Conservation (phyloP, 2,113 vertebrate genomes). For the Raja brachyura region DNA sequence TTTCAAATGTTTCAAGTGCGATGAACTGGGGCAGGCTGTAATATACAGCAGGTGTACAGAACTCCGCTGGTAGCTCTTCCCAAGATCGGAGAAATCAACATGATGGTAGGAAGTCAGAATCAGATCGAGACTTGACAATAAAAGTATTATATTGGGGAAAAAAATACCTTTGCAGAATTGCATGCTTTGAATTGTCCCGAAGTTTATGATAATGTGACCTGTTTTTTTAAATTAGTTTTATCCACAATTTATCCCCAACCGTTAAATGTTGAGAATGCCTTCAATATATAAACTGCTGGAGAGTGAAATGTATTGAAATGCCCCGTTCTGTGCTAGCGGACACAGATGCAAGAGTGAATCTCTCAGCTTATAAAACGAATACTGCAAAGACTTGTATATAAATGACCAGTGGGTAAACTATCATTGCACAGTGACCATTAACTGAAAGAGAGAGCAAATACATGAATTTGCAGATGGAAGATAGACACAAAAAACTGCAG, state of each 20-base stretch:
- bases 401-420: not conserved
- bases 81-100: not conserved
- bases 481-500: not conserved
- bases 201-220: not conserved
- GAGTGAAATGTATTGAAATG: not conserved
- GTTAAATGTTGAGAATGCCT: not conserved
- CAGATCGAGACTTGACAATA: not conserved
- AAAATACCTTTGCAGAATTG: not conserved
- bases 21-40: not conserved
- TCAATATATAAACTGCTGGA: not conserved
- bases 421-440: not conserved
- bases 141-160: not conserved
- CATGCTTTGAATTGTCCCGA: not conserved
- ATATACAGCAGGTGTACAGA: not conserved
- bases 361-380: not conserved
- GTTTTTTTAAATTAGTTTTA: not conserved
- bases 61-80: not conserved
- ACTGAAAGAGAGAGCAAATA: not conserved
- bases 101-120: not conserved
- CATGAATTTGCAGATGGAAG: not conserved
- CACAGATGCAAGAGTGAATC: not conserved
- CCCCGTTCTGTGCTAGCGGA: not conserved
- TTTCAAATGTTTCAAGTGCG: not conserved
- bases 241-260: not conserved
- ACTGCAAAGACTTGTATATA: not conserved